Conservation (phyloP, 2,888 invertebrate genomes). For the Ceraclea dissimilis region DNA sequence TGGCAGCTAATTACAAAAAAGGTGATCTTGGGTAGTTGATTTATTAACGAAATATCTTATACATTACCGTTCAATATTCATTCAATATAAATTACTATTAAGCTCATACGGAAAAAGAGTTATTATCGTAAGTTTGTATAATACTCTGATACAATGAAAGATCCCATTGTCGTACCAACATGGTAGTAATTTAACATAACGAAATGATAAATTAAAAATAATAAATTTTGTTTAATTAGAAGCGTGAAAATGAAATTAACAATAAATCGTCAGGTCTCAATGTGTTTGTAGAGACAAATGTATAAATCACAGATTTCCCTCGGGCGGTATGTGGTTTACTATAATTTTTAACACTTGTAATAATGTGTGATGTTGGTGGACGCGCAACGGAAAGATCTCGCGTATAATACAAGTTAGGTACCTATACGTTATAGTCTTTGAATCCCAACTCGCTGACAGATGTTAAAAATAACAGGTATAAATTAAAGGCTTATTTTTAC, state of each 20-base stretch:
- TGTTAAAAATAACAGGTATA: conserved; percentile 23
- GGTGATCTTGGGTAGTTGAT: too few relatives aligned
- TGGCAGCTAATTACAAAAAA: too few relatives aligned
- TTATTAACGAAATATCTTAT: too few relatives aligned
- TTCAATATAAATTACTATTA: too few relatives aligned
- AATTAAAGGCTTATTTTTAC: conserved; percentile 22
- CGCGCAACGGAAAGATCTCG: not conserved
- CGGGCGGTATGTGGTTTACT: not conserved
- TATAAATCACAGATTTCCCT: not conserved
- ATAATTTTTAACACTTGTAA: not conserved
- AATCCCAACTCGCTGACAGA: conserved; percentile 15
- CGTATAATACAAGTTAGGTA: not conserved
- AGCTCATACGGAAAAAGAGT: not conserved
- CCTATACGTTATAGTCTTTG: too few relatives aligned
- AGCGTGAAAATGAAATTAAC: conserved; percentile 13
- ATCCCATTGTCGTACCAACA: not conserved
- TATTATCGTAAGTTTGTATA: not conserved
- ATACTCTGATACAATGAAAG: not conserved
- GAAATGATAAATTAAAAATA: conserved; percentile 15
- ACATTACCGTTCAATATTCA: too few relatives aligned
- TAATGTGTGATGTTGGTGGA: not conserved
- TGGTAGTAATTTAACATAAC: not conserved
- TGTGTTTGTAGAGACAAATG: not conserved
- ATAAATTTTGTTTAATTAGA: conserved; percentile 19
- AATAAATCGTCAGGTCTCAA: conserved; percentile 11